Percentiles rank a stretch among this genome's conserved stretches.
phyloP scores from a whole-genome alignment of 2,888 invertebrate genomes.

The Calameuta filiformis region DNA sequence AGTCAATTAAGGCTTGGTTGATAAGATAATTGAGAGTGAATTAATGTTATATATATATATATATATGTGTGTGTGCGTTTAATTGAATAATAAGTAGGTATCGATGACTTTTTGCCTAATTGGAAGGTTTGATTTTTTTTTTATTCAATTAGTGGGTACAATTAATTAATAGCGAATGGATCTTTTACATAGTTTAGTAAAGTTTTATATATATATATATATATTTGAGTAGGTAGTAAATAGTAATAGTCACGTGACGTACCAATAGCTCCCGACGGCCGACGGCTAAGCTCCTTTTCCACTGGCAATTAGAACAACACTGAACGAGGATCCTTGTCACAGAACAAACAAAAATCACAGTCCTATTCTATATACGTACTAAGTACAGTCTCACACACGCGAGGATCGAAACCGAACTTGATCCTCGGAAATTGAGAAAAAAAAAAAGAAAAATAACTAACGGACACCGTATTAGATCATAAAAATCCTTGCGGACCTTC shows the following conservation, averaged over 20 bases:
- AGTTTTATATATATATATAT: too few relatives aligned
- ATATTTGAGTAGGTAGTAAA: neutral
- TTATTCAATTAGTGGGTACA: neutral
- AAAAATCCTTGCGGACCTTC: too few relatives aligned
- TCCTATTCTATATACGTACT: neutral
- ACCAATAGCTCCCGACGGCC: constrained; percentile 58
- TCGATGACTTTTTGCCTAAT: neutral
- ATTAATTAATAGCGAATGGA: neutral
- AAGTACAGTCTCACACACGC: neutral
- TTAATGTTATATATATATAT: too few relatives aligned
- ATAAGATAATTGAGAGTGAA: too few relatives aligned
- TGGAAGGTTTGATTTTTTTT: neutral
- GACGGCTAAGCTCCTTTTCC: constrained; percentile 30
- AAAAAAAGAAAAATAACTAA: neutral
- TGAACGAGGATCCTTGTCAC: neutral
- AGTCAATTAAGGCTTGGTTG: neutral
- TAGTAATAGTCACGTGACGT: constrained; percentile 26
- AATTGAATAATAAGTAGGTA: too few relatives aligned
- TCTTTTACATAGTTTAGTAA: too few relatives aligned
- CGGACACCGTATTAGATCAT: too few relatives aligned
- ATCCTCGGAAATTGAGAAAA: neutral
- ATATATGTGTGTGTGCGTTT: too few relatives aligned
- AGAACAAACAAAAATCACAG: neutral
- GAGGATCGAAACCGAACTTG: neutral
- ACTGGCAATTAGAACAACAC: neutral